Base-by-base conservation (phyloP, 2,797 vertebrate species). In the Gymnopithys bicolor region DNA sequence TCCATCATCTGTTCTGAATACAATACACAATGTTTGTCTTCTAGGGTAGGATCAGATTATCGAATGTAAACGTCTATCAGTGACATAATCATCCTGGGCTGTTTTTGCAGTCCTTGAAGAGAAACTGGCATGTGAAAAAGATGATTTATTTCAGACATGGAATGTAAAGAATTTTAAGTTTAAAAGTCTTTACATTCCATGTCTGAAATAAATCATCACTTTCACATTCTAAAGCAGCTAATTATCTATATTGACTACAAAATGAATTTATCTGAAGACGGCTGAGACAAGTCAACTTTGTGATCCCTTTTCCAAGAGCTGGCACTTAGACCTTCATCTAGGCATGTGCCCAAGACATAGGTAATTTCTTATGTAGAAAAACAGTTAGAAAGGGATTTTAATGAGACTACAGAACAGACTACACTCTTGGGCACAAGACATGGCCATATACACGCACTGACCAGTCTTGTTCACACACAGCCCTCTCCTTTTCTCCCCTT, bases 381-480 rank as follows among this genome's bases (percentile, higher is more conserved):
- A 46, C 4, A 12, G 10, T 37, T 58, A n/a, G 48, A 89, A 81
- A 59, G 19, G 4, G 4, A 21, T 67, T 75, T 71, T 67, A 63
- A 51, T 13, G 12, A 46, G 13, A 63, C 64, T 37, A 60, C 16
- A 71, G 43, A 53, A 37, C 7, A 55, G 30, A 9, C 22, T 39
- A 10, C 7, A 3, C 4, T 68, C 19, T 43, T 23, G 48, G 11
- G 32, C 22, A 66, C 16, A 52, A 63, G 11, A 13, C 7, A 28
- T 12, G 33, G 30, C 10, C 55, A 87, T 25, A 45, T 13, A 18
- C 5, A 39, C 13, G 19, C 5, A n/a, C 3, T n/a, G 28, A 56
- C 9, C 5, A 62, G 4, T 5, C 13, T 5, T n/a, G 13, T 19
- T 56, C 66, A 52, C 0, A 1, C 6, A 16, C 4, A 76, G 2